Base-by-base conservation (phyloP, 1,140 invertebrate species). In the Drosophila guanche region DNA sequence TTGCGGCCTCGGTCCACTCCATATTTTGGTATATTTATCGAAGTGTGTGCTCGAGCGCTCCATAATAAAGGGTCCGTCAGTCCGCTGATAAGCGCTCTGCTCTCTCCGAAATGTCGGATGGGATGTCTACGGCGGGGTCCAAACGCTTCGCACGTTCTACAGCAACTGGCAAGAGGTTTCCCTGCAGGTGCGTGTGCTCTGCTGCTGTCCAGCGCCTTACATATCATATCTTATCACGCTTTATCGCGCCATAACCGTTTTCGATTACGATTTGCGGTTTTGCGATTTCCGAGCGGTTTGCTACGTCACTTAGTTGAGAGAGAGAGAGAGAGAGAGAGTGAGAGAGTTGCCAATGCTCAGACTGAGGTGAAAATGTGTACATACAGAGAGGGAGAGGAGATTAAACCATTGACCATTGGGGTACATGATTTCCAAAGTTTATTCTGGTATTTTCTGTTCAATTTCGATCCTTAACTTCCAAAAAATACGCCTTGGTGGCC, bases 1-100 rank as follows among this genome's bases (percentile, higher is more conserved):
- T 48, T 76, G 69, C 48, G 86, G 71, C 60, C 89, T 86, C 72
- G 88, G 83, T 66, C 90, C 90, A 67, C 84, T 91, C 90, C 90
- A 91, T 56, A 91, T 73, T 85, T 91, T 90, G 23, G 84, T 91
- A 48, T 91, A 90, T 74, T 90, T 91, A 85, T 91, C 90, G 72
- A 84, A 91, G 53, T 88, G 78, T 27, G 79, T 89, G 60, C 58
- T 78, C 46, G 80, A 60, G 72, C 78, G 70, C 62, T 90, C 89
- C 89, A 90, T 90, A 37, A 37, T 37, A 4, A 37, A 37, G 4
- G 10, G 1, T 37, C 2, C 8, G 10, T 59, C 56, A 72, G 55
- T 41, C 45, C 76, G 58, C 68, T 81, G 77, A 81, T 85, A 86
- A 86, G 80, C 40, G 43, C 51, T 46, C 6, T 40, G 48, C 66